Percentiles rank a stretch among this genome's conserved stretches.
Conservation (phyloP, 2,113 vertebrate species). For the Carassius gibelio region DNA sequence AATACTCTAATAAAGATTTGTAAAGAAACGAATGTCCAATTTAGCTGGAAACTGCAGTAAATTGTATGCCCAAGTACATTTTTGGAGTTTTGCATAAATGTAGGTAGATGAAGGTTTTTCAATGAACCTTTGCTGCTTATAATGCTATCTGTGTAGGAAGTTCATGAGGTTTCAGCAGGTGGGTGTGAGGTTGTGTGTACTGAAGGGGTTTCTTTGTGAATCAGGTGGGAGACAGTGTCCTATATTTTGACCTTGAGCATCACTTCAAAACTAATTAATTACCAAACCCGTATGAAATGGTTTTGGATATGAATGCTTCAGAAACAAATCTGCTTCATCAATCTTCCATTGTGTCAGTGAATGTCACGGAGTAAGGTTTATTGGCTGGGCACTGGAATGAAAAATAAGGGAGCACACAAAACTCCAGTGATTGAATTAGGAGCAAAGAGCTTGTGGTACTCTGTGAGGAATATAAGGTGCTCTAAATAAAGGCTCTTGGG, state of each 20-base stretch:
- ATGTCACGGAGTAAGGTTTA: slow-evolving; percentile 49
- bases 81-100: neutral
- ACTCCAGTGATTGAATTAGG: slow-evolving; percentile 47
- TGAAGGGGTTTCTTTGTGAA: neutral
- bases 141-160: neutral
- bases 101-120: neutral
- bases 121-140: neutral
- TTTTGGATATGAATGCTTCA: slow-evolving; percentile 69
- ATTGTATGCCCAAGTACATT: neutral
- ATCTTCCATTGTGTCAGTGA: slow-evolving; percentile 59
- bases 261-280: slow-evolving; percentile 69
- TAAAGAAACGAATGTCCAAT: neutral
- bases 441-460: slow-evolving; percentile 2
- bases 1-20: too few species aligned
- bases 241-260: slow-evolving; percentile 71
- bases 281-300: slow-evolving; percentile 72
- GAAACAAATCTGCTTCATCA: slow-evolving; percentile 63
- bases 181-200: slow-evolving; percentile 30
- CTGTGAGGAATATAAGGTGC: slow-evolving; percentile 32
- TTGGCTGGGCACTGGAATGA: slow-evolving; percentile 26
- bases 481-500: slow-evolving; percentile 17
- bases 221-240: slow-evolving; percentile 23
- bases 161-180: neutral
- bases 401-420: slow-evolving; percentile 51
- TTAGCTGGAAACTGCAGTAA: neutral